Conservation (phyloP, 2,113 vertebrate genomes). For the Neodontobutis hainanensis region DNA sequence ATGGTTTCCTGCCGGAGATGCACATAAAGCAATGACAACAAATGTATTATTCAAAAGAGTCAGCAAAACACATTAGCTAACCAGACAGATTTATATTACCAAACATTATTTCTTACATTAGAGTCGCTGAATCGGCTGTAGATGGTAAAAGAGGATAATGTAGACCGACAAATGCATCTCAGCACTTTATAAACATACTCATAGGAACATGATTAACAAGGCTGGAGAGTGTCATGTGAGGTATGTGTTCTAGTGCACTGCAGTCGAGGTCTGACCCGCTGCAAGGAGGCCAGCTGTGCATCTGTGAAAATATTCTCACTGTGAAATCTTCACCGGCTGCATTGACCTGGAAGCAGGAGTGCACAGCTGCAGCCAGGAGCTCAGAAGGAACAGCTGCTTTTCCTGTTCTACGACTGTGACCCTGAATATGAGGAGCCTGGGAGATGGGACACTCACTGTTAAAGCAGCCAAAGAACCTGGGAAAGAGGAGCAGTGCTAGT, state of each 20-base stretch:
- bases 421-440: background rate
- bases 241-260: background rate
- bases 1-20: background rate
- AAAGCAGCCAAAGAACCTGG: slow-evolving; percentile 9
- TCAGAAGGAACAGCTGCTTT: slow-evolving; percentile 13
- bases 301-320: slow-evolving; percentile 25
- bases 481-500: background rate
- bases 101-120: background rate
- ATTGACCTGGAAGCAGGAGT: slow-evolving; percentile 30
- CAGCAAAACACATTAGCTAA: background rate
- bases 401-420: slow-evolving; percentile 2
- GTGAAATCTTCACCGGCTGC: slow-evolving; percentile 17
- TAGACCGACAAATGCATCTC: background rate
- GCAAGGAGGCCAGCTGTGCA: slow-evolving; percentile 1
- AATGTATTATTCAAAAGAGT: background rate
- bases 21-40: background rate
- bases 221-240: slow-evolving; percentile 1
- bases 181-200: background rate
- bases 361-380: slow-evolving; percentile 27
- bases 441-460: slow-evolving; percentile 14
- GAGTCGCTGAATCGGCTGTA: slow-evolving; percentile 4
- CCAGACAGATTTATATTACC: background rate
- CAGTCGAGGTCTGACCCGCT: background rate
- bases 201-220: slow-evolving; percentile 4
- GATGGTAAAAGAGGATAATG: slow-evolving; percentile 18